Evolutionary conservation across 37 sponge, comb jelly and placozoan genomes (phyloP).

Genomic region (Oopsacas minuta): DNA sequence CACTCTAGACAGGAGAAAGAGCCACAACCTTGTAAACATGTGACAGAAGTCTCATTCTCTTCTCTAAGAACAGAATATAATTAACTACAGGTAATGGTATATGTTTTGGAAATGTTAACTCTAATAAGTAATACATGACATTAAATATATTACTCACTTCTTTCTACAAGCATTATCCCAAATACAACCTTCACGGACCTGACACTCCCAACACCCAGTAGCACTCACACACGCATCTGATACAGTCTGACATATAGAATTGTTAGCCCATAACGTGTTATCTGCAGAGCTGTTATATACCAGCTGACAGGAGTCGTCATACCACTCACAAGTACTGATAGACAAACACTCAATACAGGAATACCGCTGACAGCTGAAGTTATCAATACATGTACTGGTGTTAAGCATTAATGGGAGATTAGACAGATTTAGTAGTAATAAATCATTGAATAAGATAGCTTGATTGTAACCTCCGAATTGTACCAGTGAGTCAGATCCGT

Average conservation of each 20-base stretch:
- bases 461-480: constrained; percentile 6
- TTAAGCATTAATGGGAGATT: background rate
- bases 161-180: background rate
- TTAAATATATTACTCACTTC: background rate
- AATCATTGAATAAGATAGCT: background rate
- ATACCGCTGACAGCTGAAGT: background rate
- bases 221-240: background rate
- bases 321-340: background rate
- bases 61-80: background rate
- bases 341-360: background rate
- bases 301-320: background rate
- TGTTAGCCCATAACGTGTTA: background rate
- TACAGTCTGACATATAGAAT: background rate
- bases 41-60: background rate
- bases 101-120: background rate
- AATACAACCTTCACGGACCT: background rate
- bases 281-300: background rate
- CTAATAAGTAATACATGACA: too few species aligned
- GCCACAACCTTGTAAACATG: background rate
- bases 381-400: background rate
- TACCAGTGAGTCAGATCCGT: background rate
- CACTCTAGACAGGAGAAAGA: background rate
- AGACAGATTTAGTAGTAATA: background rate
- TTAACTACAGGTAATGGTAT: background rate
- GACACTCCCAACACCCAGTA: background rate